phyloP scores from a whole-genome alignment of 2,888 invertebrate genomes.

The Eubasilissa splendida region DNA sequence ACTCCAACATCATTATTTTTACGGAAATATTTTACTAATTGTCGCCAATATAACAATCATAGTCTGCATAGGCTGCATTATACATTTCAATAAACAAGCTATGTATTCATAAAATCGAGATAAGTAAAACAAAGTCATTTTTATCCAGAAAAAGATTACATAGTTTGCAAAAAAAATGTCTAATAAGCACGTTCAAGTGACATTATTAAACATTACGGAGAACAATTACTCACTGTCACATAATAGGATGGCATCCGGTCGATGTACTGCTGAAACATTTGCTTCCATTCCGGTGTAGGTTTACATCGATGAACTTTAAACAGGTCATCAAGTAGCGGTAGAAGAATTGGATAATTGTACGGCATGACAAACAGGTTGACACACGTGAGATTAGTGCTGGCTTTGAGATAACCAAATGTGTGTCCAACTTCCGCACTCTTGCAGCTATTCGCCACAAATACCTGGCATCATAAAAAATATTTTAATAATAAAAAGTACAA shows the following conservation, averaged over 20 bases:
- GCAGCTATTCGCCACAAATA: conserved; percentile 92
- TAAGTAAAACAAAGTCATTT: no score
- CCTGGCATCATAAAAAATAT: conserved; percentile 67
- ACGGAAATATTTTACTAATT: no score
- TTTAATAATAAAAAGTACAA: no score
- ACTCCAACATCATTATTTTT: no score
- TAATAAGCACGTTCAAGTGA: no score
- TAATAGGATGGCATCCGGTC: conserved; percentile 98
- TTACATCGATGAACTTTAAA: conserved; percentile 94
- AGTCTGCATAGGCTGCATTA: no score
- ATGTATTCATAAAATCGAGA: neutral
- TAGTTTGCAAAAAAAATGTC: no score
- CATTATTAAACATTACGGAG: no score
- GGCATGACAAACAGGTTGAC: conserved; percentile 98
- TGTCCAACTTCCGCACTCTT: conserved; percentile 90
- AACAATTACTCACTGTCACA: conserved; percentile 74
- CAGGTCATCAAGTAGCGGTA: conserved; percentile 93
- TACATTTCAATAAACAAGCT: no score
- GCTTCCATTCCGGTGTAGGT: conserved; percentile 93
- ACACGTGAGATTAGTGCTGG: conserved; percentile 92
- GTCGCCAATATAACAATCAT: no score
- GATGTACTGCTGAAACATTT: conserved; percentile 94
- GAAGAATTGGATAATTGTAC: conserved; percentile 96
- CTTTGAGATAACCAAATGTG: conserved; percentile 98
- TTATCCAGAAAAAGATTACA: no score